phyloP scores from a whole-genome alignment of 2,797 vertebrate genomes.

The Alosa sapidissima region DNA sequence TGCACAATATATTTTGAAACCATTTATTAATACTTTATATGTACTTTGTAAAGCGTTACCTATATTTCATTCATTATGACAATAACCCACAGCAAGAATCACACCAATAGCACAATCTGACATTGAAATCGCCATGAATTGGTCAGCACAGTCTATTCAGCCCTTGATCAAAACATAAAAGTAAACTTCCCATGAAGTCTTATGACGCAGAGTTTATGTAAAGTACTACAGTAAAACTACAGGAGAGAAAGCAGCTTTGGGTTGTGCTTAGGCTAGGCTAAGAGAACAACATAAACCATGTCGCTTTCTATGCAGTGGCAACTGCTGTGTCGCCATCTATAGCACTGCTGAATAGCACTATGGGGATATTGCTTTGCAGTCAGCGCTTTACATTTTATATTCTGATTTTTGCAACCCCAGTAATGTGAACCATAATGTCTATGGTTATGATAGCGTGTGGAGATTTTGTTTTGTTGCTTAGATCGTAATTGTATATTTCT shows the following conservation, averaged over 20 bases:
- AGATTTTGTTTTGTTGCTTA: background rate
- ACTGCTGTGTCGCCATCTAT: background rate
- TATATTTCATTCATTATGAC: background rate
- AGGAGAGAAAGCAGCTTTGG: background rate
- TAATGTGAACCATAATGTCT: background rate
- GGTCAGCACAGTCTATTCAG: background rate
- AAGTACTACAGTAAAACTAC: background rate
- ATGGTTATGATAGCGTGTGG: background rate
- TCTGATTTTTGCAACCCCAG: background rate
- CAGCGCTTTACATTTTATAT: background rate
- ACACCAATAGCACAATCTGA: background rate
- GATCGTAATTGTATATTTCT: background rate
- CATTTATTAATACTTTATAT: too few relatives aligned
- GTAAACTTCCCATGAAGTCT: too few relatives aligned
- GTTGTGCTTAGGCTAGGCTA: constrained; percentile 1
- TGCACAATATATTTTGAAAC: too few relatives aligned
- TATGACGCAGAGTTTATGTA: background rate
- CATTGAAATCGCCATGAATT: background rate
- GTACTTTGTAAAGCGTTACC: too few relatives aligned
- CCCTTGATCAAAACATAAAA: background rate
- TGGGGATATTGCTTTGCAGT: background rate
- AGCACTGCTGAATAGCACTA: background rate
- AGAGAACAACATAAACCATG: background rate
- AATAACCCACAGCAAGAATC: background rate
- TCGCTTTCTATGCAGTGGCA: background rate